Conservation (phyloP, 2,888 invertebrate genomes). For the Drosophila ochracea region DNA sequence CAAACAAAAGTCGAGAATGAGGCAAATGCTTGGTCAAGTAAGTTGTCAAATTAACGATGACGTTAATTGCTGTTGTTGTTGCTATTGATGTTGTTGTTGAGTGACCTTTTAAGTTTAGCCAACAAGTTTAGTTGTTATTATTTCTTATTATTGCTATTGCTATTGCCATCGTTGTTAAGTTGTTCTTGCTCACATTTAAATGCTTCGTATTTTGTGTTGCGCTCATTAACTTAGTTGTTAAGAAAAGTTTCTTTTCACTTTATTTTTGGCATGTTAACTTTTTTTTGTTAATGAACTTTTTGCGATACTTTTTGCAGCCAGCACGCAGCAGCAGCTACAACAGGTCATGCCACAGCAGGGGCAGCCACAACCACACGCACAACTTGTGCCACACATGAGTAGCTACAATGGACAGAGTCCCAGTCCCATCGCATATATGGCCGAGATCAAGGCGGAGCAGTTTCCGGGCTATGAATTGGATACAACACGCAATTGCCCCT, state of each 20-base stretch:
- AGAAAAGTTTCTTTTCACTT: constrained; percentile 21
- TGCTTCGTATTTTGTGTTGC: constrained; percentile 29
- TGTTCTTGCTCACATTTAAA: constrained; percentile 20
- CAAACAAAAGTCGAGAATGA: constrained; percentile 7
- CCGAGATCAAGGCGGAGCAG: constrained; percentile 60
- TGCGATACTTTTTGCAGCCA: constrained; percentile 26
- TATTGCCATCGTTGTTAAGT: not conserved
- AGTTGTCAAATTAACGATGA: constrained; percentile 33
- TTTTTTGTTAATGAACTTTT: constrained; percentile 23
- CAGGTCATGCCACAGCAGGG: constrained; percentile 29
- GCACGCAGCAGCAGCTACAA: constrained; percentile 29
- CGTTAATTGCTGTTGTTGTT: constrained; percentile 21
- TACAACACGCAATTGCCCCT: constrained; percentile 54
- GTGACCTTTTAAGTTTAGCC: constrained; percentile 52
- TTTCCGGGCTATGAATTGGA: constrained; percentile 47
- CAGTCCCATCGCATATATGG: constrained; percentile 42
- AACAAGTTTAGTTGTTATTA: constrained; percentile 28
- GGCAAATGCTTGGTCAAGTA: constrained; percentile 33
- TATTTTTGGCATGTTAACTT: constrained; percentile 44
- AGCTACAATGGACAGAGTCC: constrained; percentile 28
- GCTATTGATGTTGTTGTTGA: constrained; percentile 41
- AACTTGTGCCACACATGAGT: constrained; percentile 8
- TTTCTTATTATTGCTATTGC: constrained; percentile 14
- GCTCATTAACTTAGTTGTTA: constrained; percentile 47
- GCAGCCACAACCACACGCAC: constrained; percentile 7